These are phyloP conservation scores for Subacronicta megacephala DNA, from an alignment of 2,888 invertebrate species.

Conservation along the genomic window DNA sequence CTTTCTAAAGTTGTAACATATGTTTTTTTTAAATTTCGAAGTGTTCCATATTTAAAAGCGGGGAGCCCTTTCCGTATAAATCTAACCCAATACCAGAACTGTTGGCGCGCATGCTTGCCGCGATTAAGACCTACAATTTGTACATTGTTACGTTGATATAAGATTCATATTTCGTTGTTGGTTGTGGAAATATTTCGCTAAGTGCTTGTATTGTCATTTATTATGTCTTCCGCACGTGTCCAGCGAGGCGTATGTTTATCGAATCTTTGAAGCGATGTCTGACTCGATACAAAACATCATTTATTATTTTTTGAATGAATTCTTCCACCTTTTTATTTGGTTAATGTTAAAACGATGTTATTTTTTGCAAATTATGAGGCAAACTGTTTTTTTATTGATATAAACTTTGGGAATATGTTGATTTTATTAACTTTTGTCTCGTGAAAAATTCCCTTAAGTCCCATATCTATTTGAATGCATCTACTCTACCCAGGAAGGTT, in stretches of 20 bases:
- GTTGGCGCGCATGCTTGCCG: conserved; percentile 60
- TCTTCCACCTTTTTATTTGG: conserved; percentile 18
- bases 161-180: conserved; percentile 32
- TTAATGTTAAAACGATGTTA: conserved; percentile 14
- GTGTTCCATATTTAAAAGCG: neutral
- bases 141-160: neutral
- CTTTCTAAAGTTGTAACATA: too few species aligned
- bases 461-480: too few species aligned
- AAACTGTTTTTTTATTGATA: neutral
- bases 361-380: conserved; percentile 14
- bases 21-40: too few species aligned
- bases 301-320: conserved; percentile 56
- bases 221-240: conserved; percentile 60
- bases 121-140: conserved; percentile 31
- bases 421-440: too few species aligned
- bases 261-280: conserved; percentile 56
- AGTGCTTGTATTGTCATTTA: conserved; percentile 58
- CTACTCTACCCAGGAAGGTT: too few species aligned
- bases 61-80: conserved; percentile 60
- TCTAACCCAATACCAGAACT: conserved; percentile 54
- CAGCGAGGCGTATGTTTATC: conserved; percentile 55
- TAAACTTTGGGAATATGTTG: too few species aligned
- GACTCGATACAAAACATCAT: conserved; percentile 55
- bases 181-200: conserved; percentile 30
- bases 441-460: too few species aligned